These are phyloP conservation scores for Agriopis leucophaearia DNA, from an alignment of 2,888 invertebrate genomes.

Conservation along the genomic window DNA sequence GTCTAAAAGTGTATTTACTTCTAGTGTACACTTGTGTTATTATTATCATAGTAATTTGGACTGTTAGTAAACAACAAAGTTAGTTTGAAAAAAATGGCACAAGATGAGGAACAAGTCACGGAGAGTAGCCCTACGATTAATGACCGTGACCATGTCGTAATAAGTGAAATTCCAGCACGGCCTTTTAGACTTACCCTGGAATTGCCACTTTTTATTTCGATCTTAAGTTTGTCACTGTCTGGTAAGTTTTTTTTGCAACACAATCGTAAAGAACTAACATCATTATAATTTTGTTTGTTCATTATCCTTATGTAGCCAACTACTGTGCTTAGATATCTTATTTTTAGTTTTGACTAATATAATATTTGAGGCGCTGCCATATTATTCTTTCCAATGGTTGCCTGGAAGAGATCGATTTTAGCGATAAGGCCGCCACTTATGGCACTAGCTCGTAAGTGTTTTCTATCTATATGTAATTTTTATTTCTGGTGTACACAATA, in stretches of 20 bases:
- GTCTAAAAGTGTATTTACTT: not conserved
- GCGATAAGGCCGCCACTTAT: too few relatives aligned
- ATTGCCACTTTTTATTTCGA: constrained; percentile 74
- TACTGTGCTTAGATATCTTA: not conserved
- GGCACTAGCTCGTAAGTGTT: too few relatives aligned
- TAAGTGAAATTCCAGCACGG: constrained; percentile 61
- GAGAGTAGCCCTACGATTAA: constrained; percentile 60
- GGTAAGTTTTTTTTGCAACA: constrained; percentile 57
- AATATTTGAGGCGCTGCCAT: too few relatives aligned
- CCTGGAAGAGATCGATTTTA: too few relatives aligned
- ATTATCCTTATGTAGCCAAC: not conserved
- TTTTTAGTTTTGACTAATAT: not conserved
- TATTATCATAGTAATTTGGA: constrained; percentile 6
- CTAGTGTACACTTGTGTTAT: not conserved
- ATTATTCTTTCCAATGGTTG: too few relatives aligned
- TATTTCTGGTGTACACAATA: too few relatives aligned
- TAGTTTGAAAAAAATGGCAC: constrained; percentile 57
- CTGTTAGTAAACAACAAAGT: constrained; percentile 24
- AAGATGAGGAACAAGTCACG: constrained; percentile 63
- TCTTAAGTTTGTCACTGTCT: constrained; percentile 70
- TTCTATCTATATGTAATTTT: too few relatives aligned
- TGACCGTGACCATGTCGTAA: constrained; percentile 60
- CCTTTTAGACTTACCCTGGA: constrained; percentile 72
- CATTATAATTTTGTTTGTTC: not conserved
- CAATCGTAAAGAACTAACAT: not conserved